A percentile compares a stretch with the other conserved stretches of the same genome.
These are phyloP conservation scores for Cynoglossus semilaevis DNA, from an alignment of 2,113 vertebrate genomes.

Conservation along the genomic window DNA sequence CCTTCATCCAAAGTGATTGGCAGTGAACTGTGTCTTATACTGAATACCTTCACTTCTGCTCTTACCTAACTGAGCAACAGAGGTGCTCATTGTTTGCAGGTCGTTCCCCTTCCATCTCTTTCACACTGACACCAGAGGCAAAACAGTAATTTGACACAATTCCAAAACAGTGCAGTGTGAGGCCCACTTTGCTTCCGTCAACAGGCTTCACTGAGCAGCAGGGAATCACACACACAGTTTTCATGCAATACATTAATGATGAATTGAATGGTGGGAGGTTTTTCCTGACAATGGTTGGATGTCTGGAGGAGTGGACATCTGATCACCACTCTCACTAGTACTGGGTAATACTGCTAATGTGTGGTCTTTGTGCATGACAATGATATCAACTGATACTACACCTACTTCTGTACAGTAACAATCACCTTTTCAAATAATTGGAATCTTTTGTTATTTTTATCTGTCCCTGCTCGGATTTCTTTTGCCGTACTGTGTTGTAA, in stretches of 20 bases:
- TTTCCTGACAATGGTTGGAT: slow-evolving; percentile 38
- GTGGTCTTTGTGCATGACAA: slow-evolving; percentile 8
- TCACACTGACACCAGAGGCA: slow-evolving; percentile 9
- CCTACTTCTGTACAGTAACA: too few species aligned
- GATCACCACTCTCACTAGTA: slow-evolving; percentile 28
- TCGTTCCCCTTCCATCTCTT: slow-evolving; percentile 32
- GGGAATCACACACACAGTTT: slow-evolving; percentile 39
- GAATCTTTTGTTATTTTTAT: too few species aligned
- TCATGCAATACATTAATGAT: slow-evolving; percentile 38
- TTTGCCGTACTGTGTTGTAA: too few species aligned
- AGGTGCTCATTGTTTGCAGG: slow-evolving; percentile 34
- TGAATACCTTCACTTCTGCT: neutral
- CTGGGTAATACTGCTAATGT: neutral
- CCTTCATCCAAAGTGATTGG: too few species aligned
- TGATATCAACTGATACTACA: slow-evolving; percentile 4
- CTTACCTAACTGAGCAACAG: slow-evolving; percentile 21
- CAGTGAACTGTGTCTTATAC: neutral
- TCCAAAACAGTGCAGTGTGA: slow-evolving; percentile 35
- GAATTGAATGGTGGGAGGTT: slow-evolving; percentile 41
- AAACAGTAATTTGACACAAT: slow-evolving; percentile 45
- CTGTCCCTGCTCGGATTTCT: too few species aligned
- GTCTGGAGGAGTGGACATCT: slow-evolving; percentile 33
- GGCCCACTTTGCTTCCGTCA: slow-evolving; percentile 36
- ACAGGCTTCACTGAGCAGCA: slow-evolving; percentile 26
- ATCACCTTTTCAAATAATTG: too few species aligned